Percentiles rank a stretch among this genome's conserved stretches.
These are phyloP conservation scores for Ormyrus labotus DNA, from an alignment of 2,888 invertebrate genomes.

Conservation along the genomic window DNA sequence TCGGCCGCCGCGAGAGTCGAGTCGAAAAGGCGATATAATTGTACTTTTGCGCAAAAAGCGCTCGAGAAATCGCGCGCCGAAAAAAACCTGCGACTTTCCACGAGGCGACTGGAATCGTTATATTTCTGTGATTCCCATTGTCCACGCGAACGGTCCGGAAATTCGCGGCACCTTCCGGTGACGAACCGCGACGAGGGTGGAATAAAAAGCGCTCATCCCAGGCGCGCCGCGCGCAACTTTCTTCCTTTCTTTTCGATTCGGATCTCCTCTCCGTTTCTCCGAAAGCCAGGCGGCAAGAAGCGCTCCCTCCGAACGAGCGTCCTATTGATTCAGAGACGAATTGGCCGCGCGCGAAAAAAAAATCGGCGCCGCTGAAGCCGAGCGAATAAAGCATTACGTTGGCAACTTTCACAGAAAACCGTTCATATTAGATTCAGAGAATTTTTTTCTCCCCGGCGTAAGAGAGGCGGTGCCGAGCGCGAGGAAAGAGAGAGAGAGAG, in stretches of 20 bases:
- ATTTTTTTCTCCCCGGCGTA: neutral
- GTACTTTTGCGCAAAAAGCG: neutral
- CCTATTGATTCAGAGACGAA: neutral
- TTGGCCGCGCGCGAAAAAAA: neutral
- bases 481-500: neutral
- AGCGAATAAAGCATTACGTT: constrained; percentile 8
- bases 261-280: too few species aligned
- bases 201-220: neutral
- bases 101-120: neutral
- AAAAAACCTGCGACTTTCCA: neutral
- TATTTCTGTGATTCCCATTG: constrained; percentile 4
- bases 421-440: neutral
- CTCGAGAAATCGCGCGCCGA: neutral
- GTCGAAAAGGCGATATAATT: neutral
- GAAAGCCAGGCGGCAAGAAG: too few species aligned
- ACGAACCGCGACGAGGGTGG: neutral
- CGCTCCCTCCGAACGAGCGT: too few species aligned
- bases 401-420: constrained; percentile 19
- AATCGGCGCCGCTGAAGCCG: neutral
- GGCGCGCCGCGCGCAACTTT: neutral
- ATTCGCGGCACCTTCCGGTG: constrained; percentile 26
- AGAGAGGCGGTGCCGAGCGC: neutral
- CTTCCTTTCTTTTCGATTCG: too few species aligned
- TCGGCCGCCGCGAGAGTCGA: neutral
- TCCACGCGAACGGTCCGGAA: constrained; percentile 16